Conservation (phyloP, 2,113 vertebrate species). For the Psammodynastes pulverulentus region DNA sequence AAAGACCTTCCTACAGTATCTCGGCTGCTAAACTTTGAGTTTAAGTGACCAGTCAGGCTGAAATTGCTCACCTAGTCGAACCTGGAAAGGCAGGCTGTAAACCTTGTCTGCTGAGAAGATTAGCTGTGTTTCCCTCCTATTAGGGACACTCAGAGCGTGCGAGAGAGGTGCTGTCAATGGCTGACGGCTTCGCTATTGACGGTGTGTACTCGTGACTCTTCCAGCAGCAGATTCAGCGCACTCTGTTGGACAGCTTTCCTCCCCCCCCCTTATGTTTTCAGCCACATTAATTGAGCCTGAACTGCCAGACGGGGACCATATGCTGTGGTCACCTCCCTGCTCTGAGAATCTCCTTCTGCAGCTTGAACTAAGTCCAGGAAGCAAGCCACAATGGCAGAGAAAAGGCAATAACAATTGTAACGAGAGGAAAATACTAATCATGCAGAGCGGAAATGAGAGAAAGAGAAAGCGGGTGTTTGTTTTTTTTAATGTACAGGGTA, state of each 20-base stretch:
- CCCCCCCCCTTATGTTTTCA: neutral
- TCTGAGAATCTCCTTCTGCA: neutral
- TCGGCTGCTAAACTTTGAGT: neutral
- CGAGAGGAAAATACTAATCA: neutral
- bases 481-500: neutral
- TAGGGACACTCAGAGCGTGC: neutral
- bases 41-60: neutral
- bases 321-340: neutral
- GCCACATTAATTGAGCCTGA: neutral
- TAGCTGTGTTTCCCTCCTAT: neutral
- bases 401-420: neutral
- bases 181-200: too few relatives aligned
- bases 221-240: neutral
- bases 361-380: neutral
- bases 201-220: neutral
- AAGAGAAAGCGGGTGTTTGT: neutral
- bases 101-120: neutral
- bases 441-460: neutral
- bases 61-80: neutral
- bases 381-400: neutral
- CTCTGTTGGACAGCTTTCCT: neutral
- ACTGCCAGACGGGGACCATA: neutral
- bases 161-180: neutral
- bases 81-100: neutral
- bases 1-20: neutral